Base-by-base conservation (phyloP, 2,797 vertebrate genomes). In the Coregonus sp. region DNA sequence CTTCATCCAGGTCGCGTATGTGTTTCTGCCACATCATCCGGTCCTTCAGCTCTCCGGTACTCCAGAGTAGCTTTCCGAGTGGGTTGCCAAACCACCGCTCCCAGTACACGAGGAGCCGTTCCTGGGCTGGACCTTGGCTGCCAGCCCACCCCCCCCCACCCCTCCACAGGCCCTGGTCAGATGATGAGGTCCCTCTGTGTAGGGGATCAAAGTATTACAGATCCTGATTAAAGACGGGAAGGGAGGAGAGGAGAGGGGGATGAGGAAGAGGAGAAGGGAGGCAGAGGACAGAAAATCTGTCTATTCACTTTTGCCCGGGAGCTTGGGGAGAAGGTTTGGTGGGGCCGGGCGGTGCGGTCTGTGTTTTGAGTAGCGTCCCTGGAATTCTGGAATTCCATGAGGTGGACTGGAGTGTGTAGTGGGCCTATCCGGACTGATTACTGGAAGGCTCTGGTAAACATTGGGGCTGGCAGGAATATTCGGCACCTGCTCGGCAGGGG, bases 201-300 rank as follows among this genome's bases (percentile, higher is more conserved):
- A 70, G 40, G 47, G 81, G 78, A 85, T 90, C 86, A 89, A 78
- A 88, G 80, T 80, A 85, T 87, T 78, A 72, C 37, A 73, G 75
- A 67, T 78, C 72, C 79, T 79, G 73, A 86, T 85, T 85, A 82
- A 75, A 74, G 83, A 78, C 77, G 72, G 72, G 75, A 12, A 9
- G 40, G 40, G 40, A 12, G 40, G 81, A 74, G 79, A 78, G 31
- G 70, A 79, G 81, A 79, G 69, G 69, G 59, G 74, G 29, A 25
- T n/a, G 80, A 76, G 79, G 77, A 51, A n/a, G 84, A 73, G 74
- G 37, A 29, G 75, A 73, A 75, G 59, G 35, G 79, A 82, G 83
- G 79, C 20, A 52, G 59, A 77, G 70, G 76, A 56, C 80, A 78
- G 37, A 11, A 4, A 81, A 59, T 79, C 35, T 59, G 51, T 50